phyloP scores from a whole-genome alignment of 2,888 invertebrate species.

The Acrobasis suavella region DNA sequence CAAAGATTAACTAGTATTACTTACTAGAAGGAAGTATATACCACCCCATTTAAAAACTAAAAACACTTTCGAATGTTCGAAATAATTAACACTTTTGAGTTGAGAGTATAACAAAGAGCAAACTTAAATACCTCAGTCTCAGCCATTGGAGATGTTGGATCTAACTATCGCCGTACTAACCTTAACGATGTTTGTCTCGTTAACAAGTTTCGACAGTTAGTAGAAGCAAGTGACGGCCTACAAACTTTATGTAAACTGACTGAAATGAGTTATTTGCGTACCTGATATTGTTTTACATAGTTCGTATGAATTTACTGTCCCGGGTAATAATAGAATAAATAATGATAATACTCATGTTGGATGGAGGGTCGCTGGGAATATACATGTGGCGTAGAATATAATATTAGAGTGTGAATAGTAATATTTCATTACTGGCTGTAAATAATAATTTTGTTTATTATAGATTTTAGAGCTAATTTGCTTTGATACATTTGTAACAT shows the following conservation, averaged over 20 bases:
- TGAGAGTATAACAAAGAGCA: background rate
- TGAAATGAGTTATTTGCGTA: conserved; percentile 45
- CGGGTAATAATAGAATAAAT: conserved; percentile 6
- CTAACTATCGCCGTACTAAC: conserved; percentile 43
- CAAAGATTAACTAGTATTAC: no score
- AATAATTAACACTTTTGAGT: background rate
- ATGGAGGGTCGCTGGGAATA: background rate
- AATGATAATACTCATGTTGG: background rate
- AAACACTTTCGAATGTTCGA: background rate
- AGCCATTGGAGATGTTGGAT: conserved; percentile 35
- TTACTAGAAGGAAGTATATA: no score
- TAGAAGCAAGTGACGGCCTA: conserved; percentile 47
- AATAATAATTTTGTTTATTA: no score
- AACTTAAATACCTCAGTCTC: conserved; percentile 26
- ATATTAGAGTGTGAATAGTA: background rate
- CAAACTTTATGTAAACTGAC: conserved; percentile 47
- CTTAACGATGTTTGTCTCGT: conserved; percentile 61
- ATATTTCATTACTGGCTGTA: background rate
- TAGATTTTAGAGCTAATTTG: no score
- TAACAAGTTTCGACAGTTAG: conserved; percentile 58
- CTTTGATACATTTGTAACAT: no score
- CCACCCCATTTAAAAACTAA: no score
- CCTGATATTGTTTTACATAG: conserved; percentile 35
- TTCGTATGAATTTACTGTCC: conserved; percentile 15
- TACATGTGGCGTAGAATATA: background rate